A percentile compares a stretch with the other conserved stretches of the same genome.
These are phyloP conservation scores for Rhopilema esculentum DNA, from an alignment of 30 jellyfish, hydroid and myxozoan genomes.

Conservation along the genomic window DNA sequence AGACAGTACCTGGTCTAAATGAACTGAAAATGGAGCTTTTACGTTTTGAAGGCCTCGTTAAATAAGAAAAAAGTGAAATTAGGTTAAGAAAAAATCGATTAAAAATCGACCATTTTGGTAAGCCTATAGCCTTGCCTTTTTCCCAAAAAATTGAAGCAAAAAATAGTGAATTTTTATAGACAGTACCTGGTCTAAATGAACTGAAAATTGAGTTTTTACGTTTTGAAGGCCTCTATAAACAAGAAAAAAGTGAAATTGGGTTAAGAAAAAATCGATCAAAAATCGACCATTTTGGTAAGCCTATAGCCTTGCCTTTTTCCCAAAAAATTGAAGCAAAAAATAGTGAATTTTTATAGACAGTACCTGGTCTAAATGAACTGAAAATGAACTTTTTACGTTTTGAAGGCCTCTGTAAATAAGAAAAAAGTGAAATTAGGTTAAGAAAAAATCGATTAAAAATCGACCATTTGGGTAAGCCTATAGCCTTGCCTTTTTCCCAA, in stretches of 20 bases:
- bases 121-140: not conserved
- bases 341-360: not conserved
- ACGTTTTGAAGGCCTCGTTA: too few relatives aligned
- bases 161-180: too few relatives aligned
- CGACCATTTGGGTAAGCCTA: not conserved
- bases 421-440: too few relatives aligned
- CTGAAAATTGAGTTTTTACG: too few relatives aligned
- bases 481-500: not conserved
- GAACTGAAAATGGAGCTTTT: too few relatives aligned
- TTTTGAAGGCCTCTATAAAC: too few relatives aligned
- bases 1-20: too few relatives aligned
- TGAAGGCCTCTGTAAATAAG: too few relatives aligned
- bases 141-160: not conserved
- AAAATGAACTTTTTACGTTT: too few relatives aligned
- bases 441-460: not conserved
- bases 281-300: not conserved
- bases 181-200: too few relatives aligned
- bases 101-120: not conserved
- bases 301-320: not conserved
- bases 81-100: not conserved
- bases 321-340: not conserved
- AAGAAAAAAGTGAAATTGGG: too few relatives aligned
- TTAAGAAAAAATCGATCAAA: not conserved
- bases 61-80: not conserved
- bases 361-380: not conserved